Conservation (phyloP, 2,797 vertebrate species). For the Nasua narica region DNA sequence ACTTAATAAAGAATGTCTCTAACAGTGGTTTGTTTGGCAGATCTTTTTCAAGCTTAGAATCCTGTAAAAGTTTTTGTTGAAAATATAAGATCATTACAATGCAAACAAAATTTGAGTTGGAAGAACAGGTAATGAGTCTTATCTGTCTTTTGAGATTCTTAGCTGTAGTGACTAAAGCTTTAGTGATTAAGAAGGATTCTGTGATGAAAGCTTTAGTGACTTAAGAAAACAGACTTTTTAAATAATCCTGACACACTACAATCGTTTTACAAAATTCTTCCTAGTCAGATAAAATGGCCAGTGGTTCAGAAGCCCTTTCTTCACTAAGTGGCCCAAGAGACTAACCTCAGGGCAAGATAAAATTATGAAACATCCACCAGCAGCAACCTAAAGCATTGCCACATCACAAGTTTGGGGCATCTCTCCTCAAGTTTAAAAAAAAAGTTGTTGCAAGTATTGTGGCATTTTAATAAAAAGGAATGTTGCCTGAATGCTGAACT, state of each 20-base stretch:
- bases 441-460: neutral
- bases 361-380: neutral
- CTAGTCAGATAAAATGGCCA: neutral
- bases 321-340: neutral
- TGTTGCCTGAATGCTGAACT: neutral
- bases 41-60: neutral
- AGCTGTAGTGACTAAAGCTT: neutral
- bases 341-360: neutral
- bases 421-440: neutral
- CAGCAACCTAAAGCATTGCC: neutral
- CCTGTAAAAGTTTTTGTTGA: neutral
- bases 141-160: neutral
- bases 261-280: neutral
- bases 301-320: neutral
- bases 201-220: neutral
- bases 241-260: neutral
- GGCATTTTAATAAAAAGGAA: neutral
- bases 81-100: neutral
- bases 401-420: neutral
- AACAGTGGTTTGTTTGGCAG: neutral
- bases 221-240: neutral
- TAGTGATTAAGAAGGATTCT: neutral
- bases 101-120: neutral
- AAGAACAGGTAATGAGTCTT: neutral
- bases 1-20: neutral